These are phyloP conservation scores for Thysanoteuthis rhombus DNA, from an alignment of 2,888 invertebrate species.

Conservation along the genomic window DNA sequence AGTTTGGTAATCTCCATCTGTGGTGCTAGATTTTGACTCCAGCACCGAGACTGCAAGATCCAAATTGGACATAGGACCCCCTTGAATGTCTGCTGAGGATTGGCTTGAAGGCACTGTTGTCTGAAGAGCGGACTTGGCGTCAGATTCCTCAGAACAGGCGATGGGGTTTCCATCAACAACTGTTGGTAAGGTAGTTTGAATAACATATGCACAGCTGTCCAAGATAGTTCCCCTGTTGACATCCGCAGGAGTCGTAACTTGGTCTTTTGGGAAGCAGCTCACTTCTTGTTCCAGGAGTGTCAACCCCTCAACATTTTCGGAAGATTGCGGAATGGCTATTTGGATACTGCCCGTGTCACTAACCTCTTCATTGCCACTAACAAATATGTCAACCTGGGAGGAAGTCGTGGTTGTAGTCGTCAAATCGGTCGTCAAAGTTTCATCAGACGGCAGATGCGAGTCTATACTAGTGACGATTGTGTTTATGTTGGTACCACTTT, in stretches of 20 bases:
- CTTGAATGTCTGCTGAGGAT: not conserved
- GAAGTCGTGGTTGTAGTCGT: not conserved
- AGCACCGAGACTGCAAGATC: not conserved
- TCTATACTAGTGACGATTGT: not conserved
- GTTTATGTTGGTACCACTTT: not conserved
- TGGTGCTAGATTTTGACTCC: not conserved
- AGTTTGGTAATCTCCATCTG: not conserved
- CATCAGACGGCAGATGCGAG: not conserved
- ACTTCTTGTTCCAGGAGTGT: not conserved
- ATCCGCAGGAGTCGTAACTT: not conserved
- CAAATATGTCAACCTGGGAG: not conserved
- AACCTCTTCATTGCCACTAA: not conserved
- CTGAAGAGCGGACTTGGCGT: not conserved
- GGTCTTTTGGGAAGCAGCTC: not conserved
- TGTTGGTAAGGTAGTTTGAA: not conserved
- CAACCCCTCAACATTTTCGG: not conserved
- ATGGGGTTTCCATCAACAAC: not conserved
- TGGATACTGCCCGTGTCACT: not conserved
- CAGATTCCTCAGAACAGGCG: not conserved
- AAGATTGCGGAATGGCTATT: not conserved
- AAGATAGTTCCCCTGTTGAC: not conserved
- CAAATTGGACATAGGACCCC: not conserved
- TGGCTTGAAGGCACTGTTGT: slow-evolving; percentile 12
- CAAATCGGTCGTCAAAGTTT: not conserved
- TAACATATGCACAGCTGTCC: not conserved